Conservation (phyloP, 2,797 vertebrate species). For the Agapornis canus region DNA sequence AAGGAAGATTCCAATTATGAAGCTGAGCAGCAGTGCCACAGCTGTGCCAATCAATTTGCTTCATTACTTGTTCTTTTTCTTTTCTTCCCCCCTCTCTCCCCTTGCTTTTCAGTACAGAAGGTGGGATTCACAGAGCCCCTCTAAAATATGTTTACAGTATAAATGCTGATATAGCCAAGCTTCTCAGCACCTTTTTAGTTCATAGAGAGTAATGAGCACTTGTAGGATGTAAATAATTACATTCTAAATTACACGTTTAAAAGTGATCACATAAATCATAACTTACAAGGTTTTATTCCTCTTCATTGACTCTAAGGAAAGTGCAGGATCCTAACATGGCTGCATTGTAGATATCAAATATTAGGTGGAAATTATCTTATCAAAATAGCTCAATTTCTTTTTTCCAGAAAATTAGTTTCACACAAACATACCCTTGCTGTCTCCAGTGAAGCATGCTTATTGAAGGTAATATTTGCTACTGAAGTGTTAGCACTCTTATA, state of each 20-base stretch:
- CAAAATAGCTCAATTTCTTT: neutral
- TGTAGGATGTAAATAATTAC: neutral
- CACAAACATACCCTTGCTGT: neutral
- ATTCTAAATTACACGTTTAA: neutral
- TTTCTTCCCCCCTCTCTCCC: fast-evolving
- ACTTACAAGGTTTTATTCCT: neutral
- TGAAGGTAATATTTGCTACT: neutral
- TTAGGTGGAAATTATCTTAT: neutral
- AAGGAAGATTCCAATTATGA: conserved; percentile 18
- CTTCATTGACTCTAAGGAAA: neutral
- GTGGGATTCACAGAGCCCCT: neutral
- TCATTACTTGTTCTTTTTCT: neutral
- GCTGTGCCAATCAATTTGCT: neutral
- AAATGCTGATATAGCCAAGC: neutral
- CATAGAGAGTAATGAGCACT: neutral
- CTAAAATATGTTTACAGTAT: neutral
- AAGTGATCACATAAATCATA: neutral
- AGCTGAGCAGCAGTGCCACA: neutral
- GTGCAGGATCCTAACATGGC: neutral
- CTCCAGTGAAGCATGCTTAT: neutral
- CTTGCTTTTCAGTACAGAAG: neutral
- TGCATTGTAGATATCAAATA: neutral
- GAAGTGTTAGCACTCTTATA: neutral
- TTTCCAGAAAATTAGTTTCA: neutral
- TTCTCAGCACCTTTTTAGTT: neutral